Conservation (phyloP, 2,797 vertebrate species). For the Trematomus bernacchii region DNA sequence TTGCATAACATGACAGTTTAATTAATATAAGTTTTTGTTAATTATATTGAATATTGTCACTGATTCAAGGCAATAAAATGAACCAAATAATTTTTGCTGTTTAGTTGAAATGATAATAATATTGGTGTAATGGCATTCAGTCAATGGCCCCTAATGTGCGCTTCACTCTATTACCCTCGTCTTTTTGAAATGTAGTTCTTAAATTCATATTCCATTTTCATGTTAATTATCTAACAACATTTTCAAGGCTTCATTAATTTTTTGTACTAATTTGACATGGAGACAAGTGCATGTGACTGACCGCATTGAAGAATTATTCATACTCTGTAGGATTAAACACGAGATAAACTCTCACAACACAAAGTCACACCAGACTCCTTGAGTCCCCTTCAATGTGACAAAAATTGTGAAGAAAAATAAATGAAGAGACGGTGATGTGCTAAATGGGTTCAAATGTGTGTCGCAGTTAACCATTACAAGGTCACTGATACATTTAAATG, state of each 20-base stretch:
- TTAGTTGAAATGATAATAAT: constrained; percentile 64
- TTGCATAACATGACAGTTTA: constrained; percentile 43
- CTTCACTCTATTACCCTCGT: constrained; percentile 72
- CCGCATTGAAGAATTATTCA: constrained; percentile 43
- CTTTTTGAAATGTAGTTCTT: constrained; percentile 65
- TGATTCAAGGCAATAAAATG: constrained; percentile 50
- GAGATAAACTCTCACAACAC: constrained; percentile 16
- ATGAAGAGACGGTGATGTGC: constrained; percentile 81
- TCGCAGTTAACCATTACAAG: constrained; percentile 90
- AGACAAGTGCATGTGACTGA: constrained; percentile 52
- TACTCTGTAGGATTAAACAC: constrained; percentile 24
- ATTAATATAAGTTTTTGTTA: constrained; percentile 48
- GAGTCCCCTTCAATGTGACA: constrained; percentile 59
- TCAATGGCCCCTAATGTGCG: constrained; percentile 69
- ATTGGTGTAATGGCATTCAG: constrained; percentile 71
- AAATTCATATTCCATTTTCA: constrained; percentile 75
- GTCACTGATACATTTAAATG: constrained; percentile 90
- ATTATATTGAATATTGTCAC: constrained; percentile 50
- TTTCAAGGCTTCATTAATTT: constrained; percentile 75
- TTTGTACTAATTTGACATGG: constrained; percentile 63
- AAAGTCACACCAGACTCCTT: constrained; percentile 65
- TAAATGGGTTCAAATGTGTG: constrained; percentile 91
- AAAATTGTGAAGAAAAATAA: constrained; percentile 75
- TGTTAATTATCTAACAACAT: constrained; percentile 71
- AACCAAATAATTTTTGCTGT: constrained; percentile 51